Evolutionary conservation across 2,888 invertebrate genomes (phyloP), one percentile per base, ranked within the genome.

Genomic region (Erynnis tages): DNA sequence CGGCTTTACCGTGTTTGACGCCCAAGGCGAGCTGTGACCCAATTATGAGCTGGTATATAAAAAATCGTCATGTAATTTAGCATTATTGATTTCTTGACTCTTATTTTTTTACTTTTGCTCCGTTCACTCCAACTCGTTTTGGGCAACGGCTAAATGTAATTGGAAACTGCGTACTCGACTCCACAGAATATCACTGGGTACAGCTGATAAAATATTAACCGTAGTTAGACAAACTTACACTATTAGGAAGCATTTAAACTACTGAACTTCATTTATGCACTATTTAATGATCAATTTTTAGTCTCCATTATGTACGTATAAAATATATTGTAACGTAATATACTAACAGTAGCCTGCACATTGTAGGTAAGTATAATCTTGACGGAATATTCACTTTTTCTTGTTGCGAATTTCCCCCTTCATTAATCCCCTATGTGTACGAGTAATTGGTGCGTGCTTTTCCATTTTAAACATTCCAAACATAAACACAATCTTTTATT

Each of bases 401-500:
- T 38, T 23, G 2, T 23, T 11, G 13, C 1, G 21, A 11, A 44
- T 13, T 32, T 17, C 32, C 16, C 30, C 21, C 13, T 32, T 27
- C 32, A 23, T 34, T 16, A 21, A 41, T 21, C 11, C 6, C 21
- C 32, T 16, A 19, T 48, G 14, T 48, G 23, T 41, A n/a, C n/a
- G 10, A 40, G 21, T 49, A 27, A 45, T 47, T 54, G 17, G 11
- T 35, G 35, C 38, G 45, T 45, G 27, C 49, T 53, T 55, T 58
- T 56, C 52, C 49, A 54, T 63, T 57, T 58, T 48, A 44, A 58
- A 60, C 59, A 62, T 62, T 58, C 63, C 59, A 57, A 64, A 60
- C 73, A 72, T 76, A 76, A 76, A 76, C 65, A 71, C 66, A 44
- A 57, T 59, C 71, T 64, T 79, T 74, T 78, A 65, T 81, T 84